A percentile compares a stretch with the other conserved stretches of the same genome.
phyloP scores from a whole-genome alignment of 1,140 invertebrate genomes.

The Trypoxylus dichotomus region DNA sequence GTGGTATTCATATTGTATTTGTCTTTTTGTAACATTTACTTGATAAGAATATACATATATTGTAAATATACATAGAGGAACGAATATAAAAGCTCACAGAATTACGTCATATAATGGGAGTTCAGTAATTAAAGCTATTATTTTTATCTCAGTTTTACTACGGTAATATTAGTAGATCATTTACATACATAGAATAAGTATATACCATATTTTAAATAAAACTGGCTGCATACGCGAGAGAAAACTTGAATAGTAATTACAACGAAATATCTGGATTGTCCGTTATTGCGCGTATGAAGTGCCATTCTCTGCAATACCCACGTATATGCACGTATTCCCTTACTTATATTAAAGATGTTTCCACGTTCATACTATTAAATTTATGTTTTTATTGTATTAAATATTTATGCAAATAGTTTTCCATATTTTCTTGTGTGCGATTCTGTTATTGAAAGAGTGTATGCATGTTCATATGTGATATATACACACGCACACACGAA shows the following conservation, averaged over 20 bases:
- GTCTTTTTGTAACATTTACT: too few species aligned
- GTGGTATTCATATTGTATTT: too few species aligned
- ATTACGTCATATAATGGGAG: too few species aligned
- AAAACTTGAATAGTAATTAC: neutral
- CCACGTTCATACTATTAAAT: conserved; percentile 15
- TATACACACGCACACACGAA: conserved; percentile 26
- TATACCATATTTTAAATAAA: too few species aligned
- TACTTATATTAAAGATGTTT: conserved; percentile 27
- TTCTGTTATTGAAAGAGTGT: conserved; percentile 32
- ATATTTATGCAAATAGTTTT: conserved; percentile 30
- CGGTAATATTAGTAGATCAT: too few species aligned
- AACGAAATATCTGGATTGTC: neutral
- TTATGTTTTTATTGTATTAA: conserved; percentile 23
- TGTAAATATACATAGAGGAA: too few species aligned
- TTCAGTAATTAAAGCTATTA: too few species aligned
- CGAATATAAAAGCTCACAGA: too few species aligned
- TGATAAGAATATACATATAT: too few species aligned
- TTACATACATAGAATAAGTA: too few species aligned
- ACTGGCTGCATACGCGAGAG: neutral
- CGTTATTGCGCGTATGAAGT: neutral
- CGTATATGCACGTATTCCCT: neutral
- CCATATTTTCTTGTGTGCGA: conserved; percentile 26
- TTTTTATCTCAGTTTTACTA: too few species aligned
- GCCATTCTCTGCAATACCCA: neutral
- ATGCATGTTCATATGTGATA: conserved; percentile 44